A percentile compares a stretch with the other conserved stretches of the same genome.
These are phyloP conservation scores for Echinops telfairi DNA, from an alignment of 2,113 vertebrate species.

Conservation along the genomic window DNA sequence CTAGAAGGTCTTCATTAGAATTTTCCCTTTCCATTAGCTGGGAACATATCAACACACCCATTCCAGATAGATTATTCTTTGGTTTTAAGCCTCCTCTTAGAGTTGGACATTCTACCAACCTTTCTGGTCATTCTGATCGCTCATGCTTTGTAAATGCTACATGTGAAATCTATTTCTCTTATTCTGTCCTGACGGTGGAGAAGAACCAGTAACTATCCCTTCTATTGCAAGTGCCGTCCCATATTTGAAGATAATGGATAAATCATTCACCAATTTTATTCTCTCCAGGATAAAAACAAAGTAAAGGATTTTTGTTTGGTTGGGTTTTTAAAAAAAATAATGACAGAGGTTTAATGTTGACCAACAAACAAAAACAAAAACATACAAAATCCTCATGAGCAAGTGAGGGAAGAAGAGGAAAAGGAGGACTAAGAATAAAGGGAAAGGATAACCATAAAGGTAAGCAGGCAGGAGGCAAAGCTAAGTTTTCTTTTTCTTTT, in stretches of 20 bases:
- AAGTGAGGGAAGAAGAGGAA: slow-evolving; percentile 3
- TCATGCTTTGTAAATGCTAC: not conserved
- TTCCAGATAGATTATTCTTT: slow-evolving; percentile 36
- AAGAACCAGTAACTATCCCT: not conserved
- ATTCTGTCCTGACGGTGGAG: not conserved
- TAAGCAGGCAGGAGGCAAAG: too few species aligned
- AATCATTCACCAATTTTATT: not conserved
- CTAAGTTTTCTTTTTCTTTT: too few species aligned
- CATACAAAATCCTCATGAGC: slow-evolving; percentile 32
- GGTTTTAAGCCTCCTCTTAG: not conserved
- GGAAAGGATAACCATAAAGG: not conserved
- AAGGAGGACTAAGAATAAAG: slow-evolving; percentile 31
- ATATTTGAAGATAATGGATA: slow-evolving; percentile 13
- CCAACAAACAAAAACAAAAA: not conserved
- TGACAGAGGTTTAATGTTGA: slow-evolving; percentile 45
- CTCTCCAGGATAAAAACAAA: slow-evolving; percentile 40
- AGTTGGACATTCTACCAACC: not conserved
- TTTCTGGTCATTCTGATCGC: not conserved
- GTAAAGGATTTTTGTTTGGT: not conserved
- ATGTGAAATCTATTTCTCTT: slow-evolving; percentile 46
- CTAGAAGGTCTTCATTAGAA: not conserved
- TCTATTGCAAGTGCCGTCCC: not conserved
- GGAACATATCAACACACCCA: not conserved
- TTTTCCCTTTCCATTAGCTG: slow-evolving; percentile 24
- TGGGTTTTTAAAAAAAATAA: not conserved